A percentile compares a stretch with the other conserved stretches of the same genome.
Evolutionary conservation across 2,888 invertebrate genomes (phyloP).

Genomic region (Itoplectis maculator): DNA sequence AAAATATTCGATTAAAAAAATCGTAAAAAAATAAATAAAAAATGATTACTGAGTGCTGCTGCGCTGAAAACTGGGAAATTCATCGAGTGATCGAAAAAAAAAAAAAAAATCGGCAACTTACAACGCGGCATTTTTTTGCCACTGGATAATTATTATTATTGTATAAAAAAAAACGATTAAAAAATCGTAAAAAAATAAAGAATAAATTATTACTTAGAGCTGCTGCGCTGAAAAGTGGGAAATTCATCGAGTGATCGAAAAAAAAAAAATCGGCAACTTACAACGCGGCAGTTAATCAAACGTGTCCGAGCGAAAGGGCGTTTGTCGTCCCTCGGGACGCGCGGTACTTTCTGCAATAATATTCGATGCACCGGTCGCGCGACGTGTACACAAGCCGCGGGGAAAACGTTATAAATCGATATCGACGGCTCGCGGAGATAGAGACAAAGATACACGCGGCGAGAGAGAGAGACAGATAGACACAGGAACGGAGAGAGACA

Average conservation of each 20-base stretch:
- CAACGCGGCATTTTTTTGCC: neutral
- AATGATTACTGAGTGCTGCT: no score
- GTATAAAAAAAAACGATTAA: no score
- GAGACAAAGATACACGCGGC: neutral
- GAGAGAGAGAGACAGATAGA: neutral
- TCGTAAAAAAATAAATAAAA: no score
- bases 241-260: neutral
- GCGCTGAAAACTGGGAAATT: neutral
- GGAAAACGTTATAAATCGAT: slow-evolving; percentile 62
- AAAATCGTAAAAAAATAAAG: no score
- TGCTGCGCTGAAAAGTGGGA: neutral
- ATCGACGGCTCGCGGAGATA: slow-evolving; percentile 52
- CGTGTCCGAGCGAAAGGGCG: slow-evolving; percentile 16
- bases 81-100: slow-evolving; percentile 1
- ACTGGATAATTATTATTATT: no score
- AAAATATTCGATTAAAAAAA: no score
- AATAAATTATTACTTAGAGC: no score
- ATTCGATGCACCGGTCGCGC: slow-evolving; percentile 11
- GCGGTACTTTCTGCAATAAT: slow-evolving; percentile 50
- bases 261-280: neutral
- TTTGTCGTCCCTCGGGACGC: slow-evolving; percentile 43
- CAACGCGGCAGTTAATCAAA: slow-evolving; percentile 22
- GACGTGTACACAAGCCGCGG: neutral
- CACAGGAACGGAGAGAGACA: neutral
- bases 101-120: neutral